These are phyloP conservation scores for Sminthopsis crassicaudata DNA, from an alignment of 2,113 vertebrate species.

Conservation along the genomic window DNA sequence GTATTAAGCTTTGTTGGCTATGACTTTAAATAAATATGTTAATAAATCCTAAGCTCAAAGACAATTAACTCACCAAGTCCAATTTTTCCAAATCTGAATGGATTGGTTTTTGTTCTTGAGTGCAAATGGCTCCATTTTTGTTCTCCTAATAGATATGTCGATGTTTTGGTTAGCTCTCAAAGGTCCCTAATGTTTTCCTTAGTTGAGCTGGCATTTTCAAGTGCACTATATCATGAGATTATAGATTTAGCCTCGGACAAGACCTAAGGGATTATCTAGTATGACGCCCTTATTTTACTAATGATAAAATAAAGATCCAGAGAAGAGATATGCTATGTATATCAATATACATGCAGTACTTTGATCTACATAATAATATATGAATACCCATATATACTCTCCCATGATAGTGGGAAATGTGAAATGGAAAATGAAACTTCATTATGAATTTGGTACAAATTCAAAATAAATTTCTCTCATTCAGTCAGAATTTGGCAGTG, in stretches of 20 bases:
- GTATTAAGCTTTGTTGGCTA: not conserved
- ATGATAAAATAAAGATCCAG: not conserved
- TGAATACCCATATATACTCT: not conserved
- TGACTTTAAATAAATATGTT: not conserved
- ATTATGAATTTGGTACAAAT: not conserved
- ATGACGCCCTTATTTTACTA: not conserved
- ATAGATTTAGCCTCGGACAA: not conserved
- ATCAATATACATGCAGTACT: not conserved
- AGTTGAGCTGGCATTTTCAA: not conserved
- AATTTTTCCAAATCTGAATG: not conserved
- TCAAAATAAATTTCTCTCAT: not conserved
- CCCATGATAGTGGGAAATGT: not conserved
- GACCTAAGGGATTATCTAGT: not conserved
- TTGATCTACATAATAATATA: not conserved
- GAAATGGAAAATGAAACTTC: not conserved
- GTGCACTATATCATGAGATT: not conserved
- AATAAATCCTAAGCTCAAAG: not conserved
- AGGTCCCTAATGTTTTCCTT: not conserved
- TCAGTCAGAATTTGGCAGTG: not conserved
- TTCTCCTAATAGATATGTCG: not conserved
- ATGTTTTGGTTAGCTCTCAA: not conserved
- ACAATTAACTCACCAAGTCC: not conserved
- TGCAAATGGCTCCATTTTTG: not conserved
- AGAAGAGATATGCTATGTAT: not conserved
- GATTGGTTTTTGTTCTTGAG: not conserved